A percentile compares a stretch with the other conserved stretches of the same genome.
Conservation (phyloP, 2,113 vertebrate genomes). For the Neotragus moschatus region DNA sequence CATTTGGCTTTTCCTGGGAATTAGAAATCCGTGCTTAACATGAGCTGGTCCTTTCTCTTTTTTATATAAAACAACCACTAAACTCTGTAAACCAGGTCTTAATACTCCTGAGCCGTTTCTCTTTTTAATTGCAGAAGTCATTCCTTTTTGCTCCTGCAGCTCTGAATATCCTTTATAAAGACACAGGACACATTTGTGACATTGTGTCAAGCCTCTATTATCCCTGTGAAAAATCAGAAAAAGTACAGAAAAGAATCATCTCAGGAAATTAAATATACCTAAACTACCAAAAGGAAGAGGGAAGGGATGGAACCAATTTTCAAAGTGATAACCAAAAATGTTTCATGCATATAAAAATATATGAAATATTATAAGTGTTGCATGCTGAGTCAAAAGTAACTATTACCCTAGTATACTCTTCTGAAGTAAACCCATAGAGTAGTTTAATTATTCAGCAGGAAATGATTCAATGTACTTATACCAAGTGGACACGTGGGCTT, state of each 20-base stretch:
- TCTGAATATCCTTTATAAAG: background rate
- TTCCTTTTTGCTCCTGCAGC: background rate
- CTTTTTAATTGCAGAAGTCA: background rate
- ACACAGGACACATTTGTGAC: background rate
- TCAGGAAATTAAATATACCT: background rate
- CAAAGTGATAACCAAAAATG: background rate
- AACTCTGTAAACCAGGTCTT: background rate
- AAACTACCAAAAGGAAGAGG: background rate
- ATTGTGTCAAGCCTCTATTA: background rate
- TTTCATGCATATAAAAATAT: background rate
- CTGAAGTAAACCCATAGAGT: background rate
- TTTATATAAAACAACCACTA: background rate
- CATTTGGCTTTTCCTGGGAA: background rate
- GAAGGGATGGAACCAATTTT: background rate
- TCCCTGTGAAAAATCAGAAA: background rate
- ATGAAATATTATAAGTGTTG: background rate
- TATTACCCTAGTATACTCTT: background rate
- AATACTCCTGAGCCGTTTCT: background rate
- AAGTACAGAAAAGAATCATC: background rate
- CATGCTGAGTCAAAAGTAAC: background rate
- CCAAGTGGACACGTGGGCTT: background rate
- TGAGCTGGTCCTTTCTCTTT: background rate
- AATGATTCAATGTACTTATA: background rate
- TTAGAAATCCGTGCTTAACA: background rate
- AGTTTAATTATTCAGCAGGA: background rate